Evolutionary conservation across 2,888 invertebrate species (phyloP).

Genomic region (Eilema sororculum): DNA sequence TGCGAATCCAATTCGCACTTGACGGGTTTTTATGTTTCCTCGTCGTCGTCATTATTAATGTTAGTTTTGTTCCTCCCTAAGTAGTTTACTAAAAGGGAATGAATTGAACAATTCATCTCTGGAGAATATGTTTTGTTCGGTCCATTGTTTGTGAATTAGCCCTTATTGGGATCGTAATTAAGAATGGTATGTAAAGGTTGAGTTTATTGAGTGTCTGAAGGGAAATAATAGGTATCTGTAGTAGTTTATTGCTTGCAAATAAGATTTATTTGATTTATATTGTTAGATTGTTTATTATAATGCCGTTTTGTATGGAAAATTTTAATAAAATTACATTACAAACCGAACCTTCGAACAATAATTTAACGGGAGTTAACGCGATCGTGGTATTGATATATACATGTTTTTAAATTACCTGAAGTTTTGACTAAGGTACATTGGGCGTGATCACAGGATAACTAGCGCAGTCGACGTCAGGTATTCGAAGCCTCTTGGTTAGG

Average conservation of each 20-base stretch:
- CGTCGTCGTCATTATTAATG: conserved; percentile 15
- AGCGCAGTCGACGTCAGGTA: too few relatives aligned
- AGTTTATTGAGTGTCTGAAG: background rate
- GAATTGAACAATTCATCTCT: conserved; percentile 22
- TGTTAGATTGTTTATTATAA: background rate
- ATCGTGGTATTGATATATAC: too few relatives aligned
- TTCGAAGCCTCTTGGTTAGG: too few relatives aligned
- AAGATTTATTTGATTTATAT: background rate
- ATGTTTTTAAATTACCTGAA: too few relatives aligned
- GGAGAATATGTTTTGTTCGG: conserved; percentile 17
- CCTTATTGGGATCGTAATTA: conserved; percentile 20
- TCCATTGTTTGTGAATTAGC: conserved; percentile 17
- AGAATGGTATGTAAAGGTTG: conserved; percentile 5
- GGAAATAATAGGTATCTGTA: conserved; percentile 8
- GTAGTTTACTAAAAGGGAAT: conserved; percentile 17
- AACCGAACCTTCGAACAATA: too few relatives aligned
- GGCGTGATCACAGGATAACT: too few relatives aligned
- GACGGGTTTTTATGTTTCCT: conserved; percentile 1
- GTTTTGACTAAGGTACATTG: too few relatives aligned
- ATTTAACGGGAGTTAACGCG: too few relatives aligned
- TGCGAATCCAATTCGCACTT: background rate
- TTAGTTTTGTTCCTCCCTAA: conserved; percentile 19
- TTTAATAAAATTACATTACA: background rate
- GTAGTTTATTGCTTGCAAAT: background rate
- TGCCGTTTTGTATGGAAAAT: background rate